These are phyloP conservation scores for Cerceris ruficornis DNA, from an alignment of 2,888 invertebrate species.

Conservation along the genomic window DNA sequence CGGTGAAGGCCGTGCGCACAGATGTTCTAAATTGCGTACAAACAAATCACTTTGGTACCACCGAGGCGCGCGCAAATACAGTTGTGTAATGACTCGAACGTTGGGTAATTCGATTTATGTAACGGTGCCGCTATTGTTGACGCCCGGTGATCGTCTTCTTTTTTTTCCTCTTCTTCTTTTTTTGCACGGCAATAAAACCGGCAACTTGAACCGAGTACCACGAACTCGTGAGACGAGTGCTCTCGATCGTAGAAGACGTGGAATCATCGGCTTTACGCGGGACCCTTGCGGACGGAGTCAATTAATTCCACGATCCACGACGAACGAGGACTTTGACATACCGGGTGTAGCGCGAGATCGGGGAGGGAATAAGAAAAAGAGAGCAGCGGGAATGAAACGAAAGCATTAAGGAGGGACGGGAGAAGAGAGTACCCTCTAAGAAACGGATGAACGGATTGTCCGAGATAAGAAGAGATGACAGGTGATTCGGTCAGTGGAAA, in stretches of 20 bases:
- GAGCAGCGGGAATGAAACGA: conserved; percentile 21
- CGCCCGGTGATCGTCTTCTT: conserved; percentile 27
- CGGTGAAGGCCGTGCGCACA: conserved; percentile 63
- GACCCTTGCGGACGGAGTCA: conserved; percentile 18
- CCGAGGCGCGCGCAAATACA: conserved; percentile 64
- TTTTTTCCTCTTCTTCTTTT: neutral
- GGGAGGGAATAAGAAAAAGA: conserved; percentile 6
- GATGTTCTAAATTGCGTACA: conserved; percentile 69
- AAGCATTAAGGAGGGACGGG: conserved; percentile 9
- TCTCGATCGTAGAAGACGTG: neutral
- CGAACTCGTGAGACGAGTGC: neutral
- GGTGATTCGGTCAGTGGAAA: conserved; percentile 69
- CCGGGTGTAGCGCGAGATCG: conserved; percentile 4
- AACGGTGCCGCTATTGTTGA: conserved; percentile 64
- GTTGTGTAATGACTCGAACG: conserved; percentile 63
- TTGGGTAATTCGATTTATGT: conserved; percentile 65
- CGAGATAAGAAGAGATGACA: conserved; percentile 77
- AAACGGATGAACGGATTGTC: conserved; percentile 73
- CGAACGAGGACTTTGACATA: neutral
- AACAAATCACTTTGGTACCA: conserved; percentile 70
- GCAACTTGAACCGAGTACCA: no score
- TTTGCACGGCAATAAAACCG: no score
- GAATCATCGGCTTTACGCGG: conserved; percentile 7
- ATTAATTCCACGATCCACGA: conserved; percentile 32
- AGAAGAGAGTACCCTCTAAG: conserved; percentile 41